A percentile compares a stretch with the other conserved stretches of the same genome.
Conservation (phyloP, 64 coral and sea anemone species). For the Porites australiensis region DNA sequence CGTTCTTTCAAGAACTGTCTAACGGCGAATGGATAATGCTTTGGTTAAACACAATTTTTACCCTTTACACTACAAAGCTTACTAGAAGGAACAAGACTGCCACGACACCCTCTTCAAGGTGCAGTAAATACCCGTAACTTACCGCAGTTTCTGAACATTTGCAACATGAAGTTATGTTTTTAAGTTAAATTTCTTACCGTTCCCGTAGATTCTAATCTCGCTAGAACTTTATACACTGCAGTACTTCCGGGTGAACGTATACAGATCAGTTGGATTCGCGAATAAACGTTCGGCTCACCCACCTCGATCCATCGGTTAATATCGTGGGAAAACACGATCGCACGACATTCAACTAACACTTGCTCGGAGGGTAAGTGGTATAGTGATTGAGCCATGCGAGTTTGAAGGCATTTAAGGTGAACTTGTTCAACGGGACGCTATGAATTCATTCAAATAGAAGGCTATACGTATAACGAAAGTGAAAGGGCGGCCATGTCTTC, state of each 20-base stretch:
- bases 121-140: too few relatives aligned
- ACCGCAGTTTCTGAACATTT: too few relatives aligned
- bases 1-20: too few relatives aligned
- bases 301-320: conserved; percentile 1
- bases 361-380: background rate
- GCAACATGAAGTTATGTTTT: background rate
- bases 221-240: background rate
- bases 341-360: conserved; percentile 13
- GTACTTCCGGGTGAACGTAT: background rate
- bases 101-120: too few relatives aligned
- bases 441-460: background rate
- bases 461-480: conserved; percentile 13
- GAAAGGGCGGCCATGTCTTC: too few relatives aligned
- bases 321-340: conserved; percentile 6
- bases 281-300: background rate
- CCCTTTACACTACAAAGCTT: too few relatives aligned
- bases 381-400: conserved; percentile 8
- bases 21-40: too few relatives aligned
- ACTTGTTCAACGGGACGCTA: background rate
- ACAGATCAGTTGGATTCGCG: background rate
- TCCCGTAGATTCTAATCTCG: conserved; percentile 2
- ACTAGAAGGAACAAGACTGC: too few relatives aligned
- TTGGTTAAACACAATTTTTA: too few relatives aligned
- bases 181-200: background rate
- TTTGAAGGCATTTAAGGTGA: background rate